A percentile compares a stretch with the other conserved stretches of the same genome.
These are phyloP conservation scores for Antechinus flavipes DNA, from an alignment of 2,113 vertebrate species.

Conservation along the genomic window DNA sequence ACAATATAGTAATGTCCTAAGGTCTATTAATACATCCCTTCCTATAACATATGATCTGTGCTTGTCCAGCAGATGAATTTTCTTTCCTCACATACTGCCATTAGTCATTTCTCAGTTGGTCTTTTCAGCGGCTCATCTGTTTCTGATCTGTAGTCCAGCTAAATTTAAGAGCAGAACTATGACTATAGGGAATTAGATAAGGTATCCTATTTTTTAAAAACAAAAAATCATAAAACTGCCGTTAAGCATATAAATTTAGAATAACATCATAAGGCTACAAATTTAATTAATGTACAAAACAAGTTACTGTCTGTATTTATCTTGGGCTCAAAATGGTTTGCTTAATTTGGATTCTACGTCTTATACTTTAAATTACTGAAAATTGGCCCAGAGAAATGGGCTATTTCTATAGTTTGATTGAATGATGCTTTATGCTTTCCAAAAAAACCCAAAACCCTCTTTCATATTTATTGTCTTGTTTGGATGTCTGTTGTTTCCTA, in stretches of 20 bases:
- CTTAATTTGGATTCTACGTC: neutral
- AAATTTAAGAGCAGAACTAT: neutral
- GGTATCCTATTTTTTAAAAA: neutral
- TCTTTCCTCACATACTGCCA: neutral
- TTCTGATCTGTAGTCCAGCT: neutral
- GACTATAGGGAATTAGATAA: neutral
- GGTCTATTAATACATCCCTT: neutral
- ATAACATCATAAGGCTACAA: neutral
- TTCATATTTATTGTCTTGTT: neutral
- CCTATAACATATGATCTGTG: neutral
- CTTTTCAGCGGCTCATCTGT: neutral
- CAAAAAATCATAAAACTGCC: neutral
- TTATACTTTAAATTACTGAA: neutral
- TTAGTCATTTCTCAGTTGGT: neutral
- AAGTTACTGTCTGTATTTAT: neutral
- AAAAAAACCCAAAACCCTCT: neutral
- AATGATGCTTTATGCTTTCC: neutral
- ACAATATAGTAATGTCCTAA: neutral
- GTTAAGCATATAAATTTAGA: neutral
- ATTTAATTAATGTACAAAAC: neutral
- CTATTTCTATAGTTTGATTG: neutral
- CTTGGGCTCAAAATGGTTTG: neutral
- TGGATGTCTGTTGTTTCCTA: neutral
- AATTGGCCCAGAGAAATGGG: neutral
- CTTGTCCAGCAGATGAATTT: neutral